Conservation (phyloP, 1,140 invertebrate genomes). For the Tyrophagus putrescentiae region DNA sequence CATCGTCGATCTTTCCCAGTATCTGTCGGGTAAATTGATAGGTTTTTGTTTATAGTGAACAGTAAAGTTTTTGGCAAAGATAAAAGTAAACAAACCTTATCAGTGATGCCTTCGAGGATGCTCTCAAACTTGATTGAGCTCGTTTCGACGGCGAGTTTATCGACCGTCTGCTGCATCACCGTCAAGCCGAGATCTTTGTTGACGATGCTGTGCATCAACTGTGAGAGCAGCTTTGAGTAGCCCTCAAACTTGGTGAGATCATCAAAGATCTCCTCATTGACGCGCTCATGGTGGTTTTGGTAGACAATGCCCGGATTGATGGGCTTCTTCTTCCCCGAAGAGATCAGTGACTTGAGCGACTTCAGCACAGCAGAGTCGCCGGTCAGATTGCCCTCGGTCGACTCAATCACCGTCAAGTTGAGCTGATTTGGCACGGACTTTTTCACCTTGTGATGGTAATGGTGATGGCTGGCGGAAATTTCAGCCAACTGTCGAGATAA, state of each 20-base stretch:
- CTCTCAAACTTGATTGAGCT: not conserved
- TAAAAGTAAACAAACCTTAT: constrained; percentile 11
- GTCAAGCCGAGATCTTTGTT: constrained; percentile 11
- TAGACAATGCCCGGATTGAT: not conserved
- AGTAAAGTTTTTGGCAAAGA: not conserved
- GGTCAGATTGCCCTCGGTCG: not conserved
- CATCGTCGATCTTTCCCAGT: not conserved
- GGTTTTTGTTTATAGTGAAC: not conserved
- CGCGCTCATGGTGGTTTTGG: not conserved
- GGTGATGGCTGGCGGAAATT: too few species aligned
- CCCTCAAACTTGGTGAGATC: constrained; percentile 11
- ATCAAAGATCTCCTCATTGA: not conserved
- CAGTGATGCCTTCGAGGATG: not conserved
- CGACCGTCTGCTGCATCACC: not conserved
- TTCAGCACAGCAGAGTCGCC: not conserved
- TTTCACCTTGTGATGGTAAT: not conserved
- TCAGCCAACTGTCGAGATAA: not conserved
- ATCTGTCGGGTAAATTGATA: not conserved
- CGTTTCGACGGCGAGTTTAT: not conserved
- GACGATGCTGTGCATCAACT: constrained; percentile 8
- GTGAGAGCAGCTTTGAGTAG: not conserved
- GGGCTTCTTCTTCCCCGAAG: too few species aligned
- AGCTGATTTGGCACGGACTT: not conserved
- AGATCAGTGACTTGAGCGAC: constrained; percentile 33
- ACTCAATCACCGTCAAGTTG: not conserved